Evolutionary conservation across 2,888 invertebrate species (phyloP).

Genomic region (Sipunculus nudus): DNA sequence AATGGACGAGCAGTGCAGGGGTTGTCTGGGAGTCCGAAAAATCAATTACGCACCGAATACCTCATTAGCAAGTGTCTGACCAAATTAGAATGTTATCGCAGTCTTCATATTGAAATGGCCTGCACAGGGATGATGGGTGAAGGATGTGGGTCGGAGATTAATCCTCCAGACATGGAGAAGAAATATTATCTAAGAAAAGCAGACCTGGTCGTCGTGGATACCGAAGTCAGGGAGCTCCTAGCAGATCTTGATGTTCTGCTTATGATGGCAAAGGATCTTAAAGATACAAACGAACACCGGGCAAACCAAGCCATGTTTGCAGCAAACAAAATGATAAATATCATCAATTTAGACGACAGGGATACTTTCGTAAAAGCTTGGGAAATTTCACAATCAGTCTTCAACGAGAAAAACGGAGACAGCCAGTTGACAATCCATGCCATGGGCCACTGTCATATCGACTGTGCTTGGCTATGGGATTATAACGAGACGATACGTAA

Average conservation of each 20-base stretch:
- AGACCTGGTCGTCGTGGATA: slow-evolving; percentile 66
- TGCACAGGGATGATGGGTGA: slow-evolving; percentile 69
- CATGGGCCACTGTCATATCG: slow-evolving; percentile 70
- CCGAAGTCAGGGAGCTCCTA: slow-evolving; percentile 61
- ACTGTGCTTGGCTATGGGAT: slow-evolving; percentile 70
- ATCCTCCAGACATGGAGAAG: slow-evolving; percentile 64
- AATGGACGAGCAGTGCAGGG: slow-evolving; percentile 66
- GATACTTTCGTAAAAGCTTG: slow-evolving; percentile 55
- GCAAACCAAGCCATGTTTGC: slow-evolving; percentile 68
- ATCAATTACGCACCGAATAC: too few species aligned
- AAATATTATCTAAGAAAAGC: slow-evolving; percentile 61
- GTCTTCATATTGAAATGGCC: slow-evolving; percentile 68
- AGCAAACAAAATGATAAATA: slow-evolving; percentile 68
- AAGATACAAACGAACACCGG: slow-evolving; percentile 40
- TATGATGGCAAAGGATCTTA: slow-evolving; percentile 65
- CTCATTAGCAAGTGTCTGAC: not conserved
- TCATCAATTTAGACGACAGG: slow-evolving; percentile 52
- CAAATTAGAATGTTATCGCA: too few species aligned
- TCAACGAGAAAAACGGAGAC: slow-evolving; percentile 65
- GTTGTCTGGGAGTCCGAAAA: too few species aligned
- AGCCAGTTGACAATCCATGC: slow-evolving; percentile 67
- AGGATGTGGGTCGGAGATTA: slow-evolving; percentile 64
- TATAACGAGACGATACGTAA: slow-evolving; percentile 70
- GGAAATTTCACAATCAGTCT: slow-evolving; percentile 64
- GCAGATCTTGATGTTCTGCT: slow-evolving; percentile 67